Conservation (phyloP, 2,797 vertebrate species). For the Megaceryle alcyon region DNA sequence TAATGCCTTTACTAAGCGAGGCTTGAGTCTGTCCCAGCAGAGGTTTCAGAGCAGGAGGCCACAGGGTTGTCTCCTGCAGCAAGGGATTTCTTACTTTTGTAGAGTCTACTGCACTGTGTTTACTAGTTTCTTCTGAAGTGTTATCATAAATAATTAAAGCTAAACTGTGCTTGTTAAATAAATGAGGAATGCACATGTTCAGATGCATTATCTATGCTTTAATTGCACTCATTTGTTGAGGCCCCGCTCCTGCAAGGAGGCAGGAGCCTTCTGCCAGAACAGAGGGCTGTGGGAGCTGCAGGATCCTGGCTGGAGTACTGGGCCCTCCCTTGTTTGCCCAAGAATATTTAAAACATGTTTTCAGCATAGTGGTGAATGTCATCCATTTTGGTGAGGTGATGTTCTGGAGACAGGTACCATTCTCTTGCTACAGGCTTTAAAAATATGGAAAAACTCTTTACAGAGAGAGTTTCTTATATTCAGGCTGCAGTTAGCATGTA, state of each 20-base stretch:
- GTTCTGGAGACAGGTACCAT: neutral
- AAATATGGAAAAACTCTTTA: neutral
- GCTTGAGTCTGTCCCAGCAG: neutral
- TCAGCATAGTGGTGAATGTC: neutral
- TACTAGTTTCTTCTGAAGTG: conserved; percentile 48
- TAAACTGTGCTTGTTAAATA: conserved; percentile 69
- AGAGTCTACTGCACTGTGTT: neutral
- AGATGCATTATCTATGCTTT: conserved; percentile 61
- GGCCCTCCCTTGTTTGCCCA: neutral
- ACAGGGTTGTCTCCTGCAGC: neutral
- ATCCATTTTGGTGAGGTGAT: neutral
- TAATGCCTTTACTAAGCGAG: neutral
- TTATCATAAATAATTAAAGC: conserved; percentile 64
- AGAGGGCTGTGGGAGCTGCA: neutral
- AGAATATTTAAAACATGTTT: neutral
- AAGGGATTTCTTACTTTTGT: neutral
- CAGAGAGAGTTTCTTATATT: neutral
- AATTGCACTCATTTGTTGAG: conserved; percentile 37
- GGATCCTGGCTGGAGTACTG: neutral
- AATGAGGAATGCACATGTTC: conserved; percentile 55
- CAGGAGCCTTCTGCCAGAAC: neutral
- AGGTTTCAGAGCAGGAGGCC: neutral
- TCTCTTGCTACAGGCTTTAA: neutral
- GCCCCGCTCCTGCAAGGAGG: neutral
- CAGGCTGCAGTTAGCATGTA: neutral